Conservation (phyloP, 1,140 invertebrate genomes). For the Lepidotrigona ventralis region DNA sequence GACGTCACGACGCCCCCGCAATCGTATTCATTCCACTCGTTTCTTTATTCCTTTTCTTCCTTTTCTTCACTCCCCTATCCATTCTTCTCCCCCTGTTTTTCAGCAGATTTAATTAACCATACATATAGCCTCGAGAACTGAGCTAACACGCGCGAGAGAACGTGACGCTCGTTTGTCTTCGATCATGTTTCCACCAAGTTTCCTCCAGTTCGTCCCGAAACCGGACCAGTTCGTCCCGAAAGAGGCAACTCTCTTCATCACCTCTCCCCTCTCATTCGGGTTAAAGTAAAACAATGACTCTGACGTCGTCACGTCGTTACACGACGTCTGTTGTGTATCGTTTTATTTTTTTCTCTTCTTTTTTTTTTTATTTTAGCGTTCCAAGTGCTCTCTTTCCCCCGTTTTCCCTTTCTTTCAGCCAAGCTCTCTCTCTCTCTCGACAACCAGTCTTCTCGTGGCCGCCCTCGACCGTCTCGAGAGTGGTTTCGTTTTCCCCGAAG, state of each 20-base stretch:
- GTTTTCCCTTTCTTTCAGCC: not conserved
- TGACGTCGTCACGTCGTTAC: slow-evolving; percentile 25
- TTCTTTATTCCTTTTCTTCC: not conserved
- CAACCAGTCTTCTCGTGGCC: not conserved
- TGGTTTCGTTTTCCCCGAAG: slow-evolving; percentile 42
- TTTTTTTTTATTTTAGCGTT: not conserved
- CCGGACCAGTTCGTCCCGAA: not conserved
- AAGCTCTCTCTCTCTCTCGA: not conserved
- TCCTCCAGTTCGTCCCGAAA: not conserved
- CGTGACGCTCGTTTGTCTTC: slow-evolving; percentile 23
- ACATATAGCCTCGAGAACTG: not conserved
- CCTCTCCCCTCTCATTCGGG: too few species aligned
- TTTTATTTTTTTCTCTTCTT: not conserved
- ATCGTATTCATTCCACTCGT: slow-evolving; percentile 36
- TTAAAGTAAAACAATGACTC: slow-evolving; percentile 3
- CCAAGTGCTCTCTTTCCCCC: not conserved
- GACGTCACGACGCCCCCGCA: slow-evolving; percentile 34
- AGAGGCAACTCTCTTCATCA: not conserved
- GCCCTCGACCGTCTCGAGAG: slow-evolving; percentile 21
- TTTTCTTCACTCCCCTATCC: not conserved
- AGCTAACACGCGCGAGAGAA: slow-evolving; percentile 6
- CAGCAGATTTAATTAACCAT: slow-evolving; percentile 38
- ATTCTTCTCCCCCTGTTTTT: not conserved
- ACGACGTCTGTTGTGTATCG: slow-evolving; percentile 4
- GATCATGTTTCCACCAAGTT: not conserved